Conservation (phyloP, 2,113 vertebrate species). For the Dromiciops gliroides region DNA sequence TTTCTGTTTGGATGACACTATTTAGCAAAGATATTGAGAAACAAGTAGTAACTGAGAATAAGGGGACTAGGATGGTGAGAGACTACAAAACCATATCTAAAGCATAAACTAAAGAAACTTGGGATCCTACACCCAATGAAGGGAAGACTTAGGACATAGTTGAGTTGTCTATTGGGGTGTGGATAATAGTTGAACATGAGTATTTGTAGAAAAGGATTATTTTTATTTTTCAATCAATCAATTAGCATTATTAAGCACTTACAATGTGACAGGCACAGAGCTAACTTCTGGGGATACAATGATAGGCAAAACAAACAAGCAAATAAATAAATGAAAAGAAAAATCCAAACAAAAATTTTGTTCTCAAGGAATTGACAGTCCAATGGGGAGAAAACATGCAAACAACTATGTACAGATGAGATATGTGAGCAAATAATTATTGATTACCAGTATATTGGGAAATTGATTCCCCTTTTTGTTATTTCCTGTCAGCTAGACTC, state of each 20-base stretch:
- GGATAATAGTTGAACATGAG: neutral
- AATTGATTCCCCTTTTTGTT: no score
- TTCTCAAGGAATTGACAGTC: neutral
- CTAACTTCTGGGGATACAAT: neutral
- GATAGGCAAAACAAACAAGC: neutral
- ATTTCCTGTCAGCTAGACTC: no score
- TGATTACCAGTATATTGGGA: no score
- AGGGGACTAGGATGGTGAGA: no score
- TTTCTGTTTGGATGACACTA: no score
- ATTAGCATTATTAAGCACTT: neutral
- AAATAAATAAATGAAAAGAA: neutral
- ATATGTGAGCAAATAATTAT: no score
- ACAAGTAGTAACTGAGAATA: no score
- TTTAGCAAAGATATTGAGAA: no score
- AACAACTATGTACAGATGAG: neutral
- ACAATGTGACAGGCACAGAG: neutral
- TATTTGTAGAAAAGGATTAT: neutral
- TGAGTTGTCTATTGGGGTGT: neutral
- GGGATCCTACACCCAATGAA: no score
- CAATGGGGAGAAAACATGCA: neutral
- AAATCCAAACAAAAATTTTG: neutral
- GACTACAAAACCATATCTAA: no score
- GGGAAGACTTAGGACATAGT: no score
- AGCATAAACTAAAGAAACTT: no score
- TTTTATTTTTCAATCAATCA: neutral